A percentile compares a stretch with the other conserved stretches of the same genome.
phyloP scores from a whole-genome alignment of 2,113 vertebrate genomes.

The Tauraco erythrolophus region DNA sequence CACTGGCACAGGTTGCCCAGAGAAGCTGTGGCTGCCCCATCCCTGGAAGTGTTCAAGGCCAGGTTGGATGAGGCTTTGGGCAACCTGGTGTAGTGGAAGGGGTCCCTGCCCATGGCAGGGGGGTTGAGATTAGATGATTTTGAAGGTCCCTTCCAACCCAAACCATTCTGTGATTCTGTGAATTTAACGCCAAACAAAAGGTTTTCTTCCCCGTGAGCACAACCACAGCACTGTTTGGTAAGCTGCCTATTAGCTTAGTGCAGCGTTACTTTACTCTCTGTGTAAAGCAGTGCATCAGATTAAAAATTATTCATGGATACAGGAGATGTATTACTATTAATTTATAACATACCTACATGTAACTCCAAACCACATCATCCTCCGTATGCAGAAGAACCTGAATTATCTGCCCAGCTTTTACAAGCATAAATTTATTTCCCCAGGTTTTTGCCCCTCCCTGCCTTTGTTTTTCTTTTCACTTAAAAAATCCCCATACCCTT shows the following conservation, averaged over 20 bases:
- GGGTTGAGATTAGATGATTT: no score
- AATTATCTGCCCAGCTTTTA: not conserved
- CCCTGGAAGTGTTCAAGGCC: no score
- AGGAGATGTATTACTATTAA: not conserved
- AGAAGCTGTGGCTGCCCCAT: no score
- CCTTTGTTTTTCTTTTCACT: not conserved
- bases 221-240: not conserved
- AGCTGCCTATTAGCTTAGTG: not conserved
- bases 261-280: not conserved
- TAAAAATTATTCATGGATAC: not conserved
- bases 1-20: no score
- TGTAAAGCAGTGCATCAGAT: not conserved
- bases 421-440: not conserved
- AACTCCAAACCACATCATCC: not conserved
- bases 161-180: no score
- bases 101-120: no score
- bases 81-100: no score
- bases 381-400: fast-evolving
- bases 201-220: not conserved
- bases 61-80: no score
- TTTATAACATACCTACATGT: not conserved
- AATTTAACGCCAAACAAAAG: not conserved
- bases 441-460: not conserved
- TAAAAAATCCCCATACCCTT: not conserved
- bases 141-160: no score